Evolutionary conservation across 2,888 invertebrate species (phyloP), one percentile per base, ranked within the genome.

Genomic region (Scaptomyza polygonia): DNA sequence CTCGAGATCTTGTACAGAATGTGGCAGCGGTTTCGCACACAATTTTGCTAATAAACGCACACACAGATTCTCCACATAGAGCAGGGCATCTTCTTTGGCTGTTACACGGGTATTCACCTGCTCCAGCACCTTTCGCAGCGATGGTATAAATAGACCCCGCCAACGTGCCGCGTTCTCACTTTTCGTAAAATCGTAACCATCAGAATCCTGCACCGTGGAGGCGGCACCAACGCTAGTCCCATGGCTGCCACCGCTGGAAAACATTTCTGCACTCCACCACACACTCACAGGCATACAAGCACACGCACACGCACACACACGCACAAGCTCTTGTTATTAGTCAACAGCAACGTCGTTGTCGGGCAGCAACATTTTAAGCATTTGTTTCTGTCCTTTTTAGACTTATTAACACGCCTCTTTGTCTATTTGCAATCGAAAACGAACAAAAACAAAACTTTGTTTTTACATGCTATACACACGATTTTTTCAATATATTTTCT

Each of bases 1-100:
- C 90, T 98, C 98, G 81, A 99, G 97, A 92, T 99, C 99, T 94
- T 96, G 92, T 21, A 96, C 95, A 27, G 96, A 95, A 88, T 96
- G 96, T 12, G 96, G 96, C 67, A 95, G 94, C 27, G 97, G 97
- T 83, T 95, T 95, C 32, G 96, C 96, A 90, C 97, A 98, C 67
- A 99, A 93, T 94, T 96, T 96, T 16, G 95, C 96, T 90, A 99
- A 93, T 70, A 99, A 94, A 65, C 96, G 95, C 73, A 98, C 93
- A 89, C 98, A 97, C 67, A 98, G 94, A 63, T 95, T 95, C 93
- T 99, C 99, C 70, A 99, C 97, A 92, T 97, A 98, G 79, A 96
- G 95, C 86, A 99, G 93, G 1, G 98, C 98, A 92, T 97, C 97
- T 86, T 97, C 96, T 88, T 96, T 94, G 32, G 96, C 97, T 72